These are phyloP conservation scores for Ooceraea biroi DNA, from an alignment of 1,140 invertebrate species.

Conservation along the genomic window DNA sequence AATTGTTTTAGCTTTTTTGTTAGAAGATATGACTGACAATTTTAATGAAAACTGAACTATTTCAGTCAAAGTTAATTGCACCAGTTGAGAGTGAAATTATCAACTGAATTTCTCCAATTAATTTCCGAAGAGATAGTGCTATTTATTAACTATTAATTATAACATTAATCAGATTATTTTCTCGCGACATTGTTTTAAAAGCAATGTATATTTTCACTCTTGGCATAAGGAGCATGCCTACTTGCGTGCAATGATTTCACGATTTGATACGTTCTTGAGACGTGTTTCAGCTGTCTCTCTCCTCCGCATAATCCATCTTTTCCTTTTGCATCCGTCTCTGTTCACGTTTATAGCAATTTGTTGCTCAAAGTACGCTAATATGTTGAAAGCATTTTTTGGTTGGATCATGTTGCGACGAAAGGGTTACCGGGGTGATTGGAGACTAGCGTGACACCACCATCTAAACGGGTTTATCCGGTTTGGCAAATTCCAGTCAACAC, in stretches of 20 bases:
- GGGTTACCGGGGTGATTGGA: conserved; percentile 49
- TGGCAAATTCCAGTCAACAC: conserved; percentile 47
- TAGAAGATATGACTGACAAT: not conserved
- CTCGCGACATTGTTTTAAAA: not conserved
- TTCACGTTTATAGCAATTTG: not conserved
- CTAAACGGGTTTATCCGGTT: conserved; percentile 60
- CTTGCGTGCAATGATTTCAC: too few relatives aligned
- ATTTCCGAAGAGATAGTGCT: not conserved
- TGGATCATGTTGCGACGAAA: conserved; percentile 22
- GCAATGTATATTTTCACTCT: not conserved
- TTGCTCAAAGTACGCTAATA: not conserved
- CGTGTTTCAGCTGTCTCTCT: too few relatives aligned
- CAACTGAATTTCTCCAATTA: not conserved
- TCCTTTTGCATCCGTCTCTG: not conserved
- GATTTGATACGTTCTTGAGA: too few relatives aligned
- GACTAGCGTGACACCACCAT: conserved; percentile 27
- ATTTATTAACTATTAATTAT: conserved; percentile 4
- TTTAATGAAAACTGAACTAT: not conserved
- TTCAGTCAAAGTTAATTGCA: not conserved
- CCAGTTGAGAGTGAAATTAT: not conserved
- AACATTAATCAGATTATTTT: not conserved
- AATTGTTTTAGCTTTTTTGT: not conserved
- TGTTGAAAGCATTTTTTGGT: conserved; percentile 18
- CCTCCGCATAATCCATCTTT: too few relatives aligned
- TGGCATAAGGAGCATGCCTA: not conserved